Evolutionary conservation across 2,797 vertebrate genomes (phyloP).

Genomic region (Acanthiza pusilla): DNA sequence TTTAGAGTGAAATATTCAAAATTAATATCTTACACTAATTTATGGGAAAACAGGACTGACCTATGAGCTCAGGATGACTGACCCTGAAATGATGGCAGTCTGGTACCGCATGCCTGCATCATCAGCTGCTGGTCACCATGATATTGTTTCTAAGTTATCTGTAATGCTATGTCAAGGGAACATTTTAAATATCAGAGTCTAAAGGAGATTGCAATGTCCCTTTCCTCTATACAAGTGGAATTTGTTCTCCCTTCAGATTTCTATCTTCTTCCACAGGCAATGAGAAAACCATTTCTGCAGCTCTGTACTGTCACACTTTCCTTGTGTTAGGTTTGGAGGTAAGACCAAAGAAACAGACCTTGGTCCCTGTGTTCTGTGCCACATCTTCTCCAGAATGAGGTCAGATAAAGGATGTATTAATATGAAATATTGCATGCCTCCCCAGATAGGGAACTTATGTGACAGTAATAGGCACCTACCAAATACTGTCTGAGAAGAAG

Average conservation of each 20-base stretch:
- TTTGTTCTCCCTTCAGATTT: not conserved
- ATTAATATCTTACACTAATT: not conserved
- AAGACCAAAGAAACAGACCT: not conserved
- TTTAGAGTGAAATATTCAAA: constrained; percentile 1
- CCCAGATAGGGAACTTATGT: not conserved
- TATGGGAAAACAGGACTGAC: not conserved
- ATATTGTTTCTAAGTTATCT: not conserved
- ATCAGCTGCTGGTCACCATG: not conserved
- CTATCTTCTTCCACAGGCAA: not conserved
- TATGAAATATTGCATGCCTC: not conserved
- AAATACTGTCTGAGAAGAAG: not conserved
- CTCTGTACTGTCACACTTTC: rapidly evolving
- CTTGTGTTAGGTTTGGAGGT: not conserved
- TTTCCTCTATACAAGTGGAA: not conserved
- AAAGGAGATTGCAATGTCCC: not conserved
- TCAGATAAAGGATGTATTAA: not conserved
- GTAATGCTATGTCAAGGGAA: not conserved
- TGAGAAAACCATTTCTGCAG: not conserved
- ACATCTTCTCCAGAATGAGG: not conserved
- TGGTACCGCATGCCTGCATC: not conserved
- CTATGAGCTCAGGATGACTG: not conserved
- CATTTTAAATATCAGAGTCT: not conserved
- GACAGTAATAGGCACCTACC: not conserved
- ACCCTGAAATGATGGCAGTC: not conserved
- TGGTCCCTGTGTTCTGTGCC: not conserved